Percentiles rank a stretch among this genome's conserved stretches.
Conservation (phyloP, 2,888 invertebrate species). For the Cantharis flavilabris region DNA sequence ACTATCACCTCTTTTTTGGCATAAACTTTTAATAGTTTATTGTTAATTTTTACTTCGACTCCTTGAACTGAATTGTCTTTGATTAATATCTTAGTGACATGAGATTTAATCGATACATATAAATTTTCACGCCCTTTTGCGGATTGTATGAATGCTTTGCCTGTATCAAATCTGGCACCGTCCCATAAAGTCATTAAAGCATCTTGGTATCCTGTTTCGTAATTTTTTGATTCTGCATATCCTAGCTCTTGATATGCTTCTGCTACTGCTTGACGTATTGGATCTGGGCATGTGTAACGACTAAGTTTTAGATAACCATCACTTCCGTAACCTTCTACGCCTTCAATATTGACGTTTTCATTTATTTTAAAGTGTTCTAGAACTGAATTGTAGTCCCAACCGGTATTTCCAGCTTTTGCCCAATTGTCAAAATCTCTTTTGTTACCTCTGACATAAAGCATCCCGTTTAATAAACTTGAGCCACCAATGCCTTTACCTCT, state of each 20-base stretch:
- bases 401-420: conserved; percentile 66
- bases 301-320: conserved; percentile 58
- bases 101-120: conserved; percentile 61
- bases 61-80: conserved; percentile 47
- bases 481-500: conserved; percentile 59
- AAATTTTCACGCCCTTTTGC: conserved; percentile 61
- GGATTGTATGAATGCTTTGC: conserved; percentile 78
- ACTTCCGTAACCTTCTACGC: conserved; percentile 42
- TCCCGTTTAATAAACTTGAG: conserved; percentile 56
- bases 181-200: conserved; percentile 45
- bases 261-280: conserved; percentile 48
- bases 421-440: conserved; percentile 80
- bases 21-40: conserved; percentile 40
- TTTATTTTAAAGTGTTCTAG: conserved; percentile 79
- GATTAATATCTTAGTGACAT: conserved; percentile 58
- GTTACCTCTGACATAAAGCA: conserved; percentile 60
- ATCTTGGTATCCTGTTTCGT: conserved; percentile 43
- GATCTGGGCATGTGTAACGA: conserved; percentile 47
- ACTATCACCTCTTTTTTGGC: conserved; percentile 83
- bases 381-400: conserved; percentile 63
- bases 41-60: conserved; percentile 49
- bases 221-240: conserved; percentile 30
- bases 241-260: conserved; percentile 58
- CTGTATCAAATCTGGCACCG: conserved; percentile 80
- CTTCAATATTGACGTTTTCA: conserved; percentile 55